Percentiles rank a stretch among this genome's conserved stretches.
These are phyloP conservation scores for Syritta pipiens DNA, from an alignment of 2,888 invertebrate species.

Conservation along the genomic window DNA sequence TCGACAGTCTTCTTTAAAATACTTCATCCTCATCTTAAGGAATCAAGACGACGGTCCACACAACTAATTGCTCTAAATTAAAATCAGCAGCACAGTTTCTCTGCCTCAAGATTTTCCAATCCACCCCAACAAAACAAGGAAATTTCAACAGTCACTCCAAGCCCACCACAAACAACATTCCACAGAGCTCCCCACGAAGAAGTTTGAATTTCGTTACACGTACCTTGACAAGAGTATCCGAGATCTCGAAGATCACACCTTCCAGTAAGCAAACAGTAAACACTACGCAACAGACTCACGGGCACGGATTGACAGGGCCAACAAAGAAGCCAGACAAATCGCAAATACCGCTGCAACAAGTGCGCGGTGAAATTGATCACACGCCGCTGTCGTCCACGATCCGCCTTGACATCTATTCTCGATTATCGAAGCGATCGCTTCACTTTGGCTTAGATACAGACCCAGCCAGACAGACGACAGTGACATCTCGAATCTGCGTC, in stretches of 20 bases:
- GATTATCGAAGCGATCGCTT: constrained; percentile 38
- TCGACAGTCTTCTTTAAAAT: too few species aligned
- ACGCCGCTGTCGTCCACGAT: constrained; percentile 27
- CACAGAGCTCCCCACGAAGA: too few species aligned
- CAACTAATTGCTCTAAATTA: too few species aligned
- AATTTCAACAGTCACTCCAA: not conserved
- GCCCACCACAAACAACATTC: too few species aligned
- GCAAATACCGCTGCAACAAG: constrained; percentile 35
- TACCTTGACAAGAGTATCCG: constrained; percentile 28
- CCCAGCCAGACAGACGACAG: not conserved
- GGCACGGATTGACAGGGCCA: constrained; percentile 50
- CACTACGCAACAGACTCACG: constrained; percentile 2
- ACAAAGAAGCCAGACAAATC: constrained; percentile 63
- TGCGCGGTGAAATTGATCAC: constrained; percentile 56
- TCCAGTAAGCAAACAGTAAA: not conserved
- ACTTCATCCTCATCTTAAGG: too few species aligned
- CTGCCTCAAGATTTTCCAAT: too few species aligned
- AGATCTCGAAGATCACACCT: constrained; percentile 7
- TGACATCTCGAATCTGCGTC: too few species aligned
- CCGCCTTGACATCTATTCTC: constrained; percentile 65
- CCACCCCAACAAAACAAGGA: not conserved
- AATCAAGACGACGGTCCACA: too few species aligned
- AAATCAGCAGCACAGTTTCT: too few species aligned
- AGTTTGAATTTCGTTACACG: not conserved
- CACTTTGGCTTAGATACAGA: constrained; percentile 26